Percentiles rank a stretch among this genome's conserved stretches.
phyloP scores from a whole-genome alignment of 2,113 vertebrate species.

The Terrapene triunguis region DNA sequence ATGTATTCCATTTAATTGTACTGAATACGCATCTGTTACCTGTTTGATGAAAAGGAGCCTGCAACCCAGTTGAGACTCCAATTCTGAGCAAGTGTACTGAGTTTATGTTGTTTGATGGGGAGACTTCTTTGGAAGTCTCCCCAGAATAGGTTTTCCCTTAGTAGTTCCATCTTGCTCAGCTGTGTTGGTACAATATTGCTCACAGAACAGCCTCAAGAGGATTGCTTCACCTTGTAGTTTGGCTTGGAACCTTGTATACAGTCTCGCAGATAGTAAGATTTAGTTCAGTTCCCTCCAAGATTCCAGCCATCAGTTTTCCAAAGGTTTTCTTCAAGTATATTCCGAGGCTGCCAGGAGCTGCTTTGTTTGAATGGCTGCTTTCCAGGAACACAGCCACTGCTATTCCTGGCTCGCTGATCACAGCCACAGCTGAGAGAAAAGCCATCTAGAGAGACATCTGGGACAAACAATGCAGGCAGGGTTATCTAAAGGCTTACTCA shows the following conservation, averaged over 20 bases:
- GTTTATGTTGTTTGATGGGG: background rate
- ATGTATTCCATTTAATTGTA: no score
- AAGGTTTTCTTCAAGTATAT: background rate
- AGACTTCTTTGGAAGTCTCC: background rate
- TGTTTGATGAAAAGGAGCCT: background rate
- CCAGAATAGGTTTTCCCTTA: background rate
- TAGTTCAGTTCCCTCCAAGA: background rate
- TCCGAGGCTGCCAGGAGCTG: background rate
- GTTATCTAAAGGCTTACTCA: background rate
- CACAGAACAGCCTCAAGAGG: background rate
- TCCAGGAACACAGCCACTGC: background rate
- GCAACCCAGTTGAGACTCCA: background rate
- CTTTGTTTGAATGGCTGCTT: background rate
- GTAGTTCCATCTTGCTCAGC: background rate
- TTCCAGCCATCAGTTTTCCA: background rate
- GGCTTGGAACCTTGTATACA: background rate
- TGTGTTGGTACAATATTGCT: background rate
- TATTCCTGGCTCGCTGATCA: background rate
- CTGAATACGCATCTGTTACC: no score
- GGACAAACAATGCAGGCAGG: background rate
- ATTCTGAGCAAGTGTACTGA: background rate
- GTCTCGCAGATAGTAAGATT: background rate
- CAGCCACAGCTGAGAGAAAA: background rate
- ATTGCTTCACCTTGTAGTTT: background rate
- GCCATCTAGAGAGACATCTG: background rate